A percentile compares a stretch with the other conserved stretches of the same genome.
Conservation (phyloP, 2,113 vertebrate genomes). For the Brienomyrus longianalis region DNA sequence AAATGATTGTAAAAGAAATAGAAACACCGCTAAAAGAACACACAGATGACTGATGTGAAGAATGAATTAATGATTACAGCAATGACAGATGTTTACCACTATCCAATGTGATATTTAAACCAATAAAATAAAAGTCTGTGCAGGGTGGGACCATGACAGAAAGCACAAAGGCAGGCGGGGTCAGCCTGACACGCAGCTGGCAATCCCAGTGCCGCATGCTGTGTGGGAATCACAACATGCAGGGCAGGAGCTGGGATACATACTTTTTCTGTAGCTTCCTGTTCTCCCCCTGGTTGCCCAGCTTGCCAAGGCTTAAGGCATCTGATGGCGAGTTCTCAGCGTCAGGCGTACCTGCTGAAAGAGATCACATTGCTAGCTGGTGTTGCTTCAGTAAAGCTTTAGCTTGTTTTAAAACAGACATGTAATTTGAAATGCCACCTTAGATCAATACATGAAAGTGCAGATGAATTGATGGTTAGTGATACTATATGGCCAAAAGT, state of each 20-base stretch:
- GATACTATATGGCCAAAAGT: not conserved
- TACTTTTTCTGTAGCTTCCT: slow-evolving; percentile 97
- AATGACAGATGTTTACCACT: not conserved
- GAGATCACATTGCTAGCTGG: not conserved
- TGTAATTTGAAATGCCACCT: not conserved
- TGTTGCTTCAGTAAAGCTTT: not conserved
- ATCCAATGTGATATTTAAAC: not conserved
- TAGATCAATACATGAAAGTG: not conserved
- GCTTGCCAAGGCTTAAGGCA: slow-evolving; percentile 71
- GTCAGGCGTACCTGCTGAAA: slow-evolving; percentile 69
- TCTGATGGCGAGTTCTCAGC: slow-evolving; percentile 75
- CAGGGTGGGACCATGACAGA: not conserved
- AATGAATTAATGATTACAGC: not conserved
- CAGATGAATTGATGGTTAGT: not conserved
- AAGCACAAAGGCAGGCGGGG: not conserved
- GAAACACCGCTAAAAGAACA: not conserved
- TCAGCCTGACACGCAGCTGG: not conserved
- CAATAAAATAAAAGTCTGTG: not conserved
- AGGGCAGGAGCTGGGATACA: slow-evolving; percentile 40
- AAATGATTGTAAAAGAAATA: not conserved
- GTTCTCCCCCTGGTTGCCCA: slow-evolving; percentile 83
- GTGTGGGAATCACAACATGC: not conserved
- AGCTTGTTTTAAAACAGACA: not conserved
- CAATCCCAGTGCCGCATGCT: not conserved
- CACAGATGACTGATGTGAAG: not conserved